Conservation (phyloP, 2,888 invertebrate genomes). For the Parelbella ahira region DNA sequence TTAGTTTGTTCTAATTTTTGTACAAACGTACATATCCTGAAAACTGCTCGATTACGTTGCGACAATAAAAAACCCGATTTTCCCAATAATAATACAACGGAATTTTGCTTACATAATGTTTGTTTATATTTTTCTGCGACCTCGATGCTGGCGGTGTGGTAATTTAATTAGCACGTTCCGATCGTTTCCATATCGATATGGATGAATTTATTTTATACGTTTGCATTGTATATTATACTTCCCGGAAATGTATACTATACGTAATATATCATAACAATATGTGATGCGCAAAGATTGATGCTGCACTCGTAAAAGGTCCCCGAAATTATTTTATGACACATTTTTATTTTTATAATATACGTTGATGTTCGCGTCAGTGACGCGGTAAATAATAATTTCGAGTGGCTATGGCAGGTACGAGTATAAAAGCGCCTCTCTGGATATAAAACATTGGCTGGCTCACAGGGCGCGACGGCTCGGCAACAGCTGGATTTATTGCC, state of each 20-base stretch:
- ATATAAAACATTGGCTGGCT: slow-evolving; percentile 22
- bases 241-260: slow-evolving; percentile 17
- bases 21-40: slow-evolving; percentile 5
- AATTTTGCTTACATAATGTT: slow-evolving; percentile 52
- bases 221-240: slow-evolving; percentile 26
- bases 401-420: slow-evolving; percentile 6
- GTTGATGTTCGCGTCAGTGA: slow-evolving; percentile 11
- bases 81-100: slow-evolving; percentile 46
- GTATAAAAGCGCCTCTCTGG: slow-evolving; percentile 8
- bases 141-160: slow-evolving; percentile 50
- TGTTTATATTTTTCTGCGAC: slow-evolving; percentile 50
- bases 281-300: neutral
- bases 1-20: slow-evolving; percentile 8
- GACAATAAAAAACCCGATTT: slow-evolving; percentile 28
- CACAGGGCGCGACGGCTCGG: slow-evolving; percentile 24
- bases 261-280: neutral
- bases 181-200: slow-evolving; percentile 41
- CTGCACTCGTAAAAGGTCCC: slow-evolving; percentile 4
- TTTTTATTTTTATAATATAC: no score
- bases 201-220: slow-evolving; percentile 29
- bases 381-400: slow-evolving; percentile 12
- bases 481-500: slow-evolving; percentile 27
- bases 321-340: no score
- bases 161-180: slow-evolving; percentile 60
- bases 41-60: neutral